These are phyloP conservation scores for Pristiophorus japonicus DNA, from an alignment of 2,113 vertebrate species.

Conservation along the genomic window DNA sequence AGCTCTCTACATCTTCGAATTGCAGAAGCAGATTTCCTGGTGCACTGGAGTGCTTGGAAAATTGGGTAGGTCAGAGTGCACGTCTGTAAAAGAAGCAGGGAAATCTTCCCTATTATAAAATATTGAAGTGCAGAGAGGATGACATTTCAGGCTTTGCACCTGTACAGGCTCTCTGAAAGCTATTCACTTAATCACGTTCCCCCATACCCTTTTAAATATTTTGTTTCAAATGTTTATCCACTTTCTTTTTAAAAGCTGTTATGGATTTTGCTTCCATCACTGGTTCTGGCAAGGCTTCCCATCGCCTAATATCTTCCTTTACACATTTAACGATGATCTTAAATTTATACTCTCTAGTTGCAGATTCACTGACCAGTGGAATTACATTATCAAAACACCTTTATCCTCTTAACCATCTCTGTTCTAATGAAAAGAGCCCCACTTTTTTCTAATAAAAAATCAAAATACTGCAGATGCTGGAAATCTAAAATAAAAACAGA, in stretches of 20 bases:
- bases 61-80: background rate
- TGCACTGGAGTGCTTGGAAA: background rate
- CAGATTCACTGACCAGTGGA: background rate
- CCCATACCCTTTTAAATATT: background rate
- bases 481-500: too few relatives aligned
- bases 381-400: background rate
- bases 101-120: background rate
- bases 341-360: background rate
- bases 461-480: too few relatives aligned
- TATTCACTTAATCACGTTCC: background rate
- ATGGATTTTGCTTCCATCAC: background rate
- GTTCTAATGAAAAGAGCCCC: too few relatives aligned
- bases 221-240: background rate
- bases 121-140: background rate
- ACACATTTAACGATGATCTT: background rate
- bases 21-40: background rate
- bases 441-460: too few relatives aligned
- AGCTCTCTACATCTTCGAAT: background rate
- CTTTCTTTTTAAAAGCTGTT: background rate
- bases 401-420: background rate
- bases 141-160: background rate
- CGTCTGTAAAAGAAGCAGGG: background rate
- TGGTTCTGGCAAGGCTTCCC: background rate
- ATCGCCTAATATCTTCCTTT: background rate
- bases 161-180: background rate